Conservation (phyloP, 2,888 invertebrate genomes). For the Seladonia tumulorum region DNA sequence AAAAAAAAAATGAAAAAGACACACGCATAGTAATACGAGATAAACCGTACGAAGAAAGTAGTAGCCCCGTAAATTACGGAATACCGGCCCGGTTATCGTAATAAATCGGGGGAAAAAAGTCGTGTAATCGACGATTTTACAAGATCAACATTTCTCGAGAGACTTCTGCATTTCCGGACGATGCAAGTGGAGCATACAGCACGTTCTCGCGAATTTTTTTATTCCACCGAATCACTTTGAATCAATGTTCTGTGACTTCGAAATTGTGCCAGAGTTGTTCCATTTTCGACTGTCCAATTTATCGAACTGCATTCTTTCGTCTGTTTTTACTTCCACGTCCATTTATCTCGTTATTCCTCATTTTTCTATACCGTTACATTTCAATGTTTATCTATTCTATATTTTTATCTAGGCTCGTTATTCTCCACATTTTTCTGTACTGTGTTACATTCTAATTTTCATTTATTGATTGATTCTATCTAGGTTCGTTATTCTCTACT, state of each 20-base stretch:
- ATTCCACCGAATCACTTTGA: neutral
- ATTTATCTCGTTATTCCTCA: neutral
- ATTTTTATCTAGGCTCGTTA: too few species aligned
- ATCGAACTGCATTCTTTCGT: neutral
- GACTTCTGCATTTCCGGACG: neutral
- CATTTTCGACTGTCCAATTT: too few species aligned
- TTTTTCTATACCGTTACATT: too few species aligned
- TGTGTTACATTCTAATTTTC: too few species aligned
- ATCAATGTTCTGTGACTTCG: neutral
- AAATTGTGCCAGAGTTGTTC: too few species aligned
- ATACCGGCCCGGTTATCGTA: constrained; percentile 18
- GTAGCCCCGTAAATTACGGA: constrained; percentile 28
- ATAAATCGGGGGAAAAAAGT: constrained; percentile 26
- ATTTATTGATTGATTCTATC: too few species aligned
- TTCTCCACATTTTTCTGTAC: too few species aligned
- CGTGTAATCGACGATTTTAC: constrained; percentile 31
- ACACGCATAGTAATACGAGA: constrained; percentile 25
- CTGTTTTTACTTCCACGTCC: neutral
- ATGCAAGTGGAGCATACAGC: neutral
- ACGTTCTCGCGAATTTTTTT: neutral
- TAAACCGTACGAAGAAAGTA: constrained; percentile 18
- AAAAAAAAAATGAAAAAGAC: neutral
- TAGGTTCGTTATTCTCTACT: too few species aligned
- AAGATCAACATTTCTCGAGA: constrained; percentile 7
- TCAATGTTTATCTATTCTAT: too few species aligned